A percentile compares a stretch with the other conserved stretches of the same genome.
Conservation (phyloP, 2,797 vertebrate species). For the Graptemys geographica region DNA sequence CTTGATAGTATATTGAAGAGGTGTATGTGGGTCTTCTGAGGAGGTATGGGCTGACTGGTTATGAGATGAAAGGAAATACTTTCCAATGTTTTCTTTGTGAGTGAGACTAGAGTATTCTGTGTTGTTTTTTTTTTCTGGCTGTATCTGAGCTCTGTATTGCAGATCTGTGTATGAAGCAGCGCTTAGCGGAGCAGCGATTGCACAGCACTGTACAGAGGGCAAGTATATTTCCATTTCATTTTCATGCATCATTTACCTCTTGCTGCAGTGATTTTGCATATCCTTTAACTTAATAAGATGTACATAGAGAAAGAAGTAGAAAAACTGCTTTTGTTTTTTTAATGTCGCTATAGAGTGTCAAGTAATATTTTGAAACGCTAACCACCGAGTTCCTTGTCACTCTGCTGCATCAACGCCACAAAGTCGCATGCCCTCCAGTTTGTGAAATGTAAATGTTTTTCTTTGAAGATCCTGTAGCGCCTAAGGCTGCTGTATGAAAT, state of each 20-base stretch:
- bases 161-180: neutral
- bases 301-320: neutral
- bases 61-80: neutral
- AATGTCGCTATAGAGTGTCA: conserved; percentile 11
- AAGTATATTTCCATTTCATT: conserved; percentile 43
- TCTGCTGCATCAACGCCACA: conserved; percentile 21
- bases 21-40: neutral
- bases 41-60: neutral
- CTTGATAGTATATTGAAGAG: neutral
- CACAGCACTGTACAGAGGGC: conserved; percentile 30
- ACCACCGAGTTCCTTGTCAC: conserved; percentile 27
- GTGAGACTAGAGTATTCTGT: neutral
- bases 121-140: neutral
- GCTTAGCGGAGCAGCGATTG: conserved; percentile 6
- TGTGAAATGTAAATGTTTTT: neutral
- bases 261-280: conserved; percentile 55
- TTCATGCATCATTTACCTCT: conserved; percentile 49
- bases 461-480: neutral
- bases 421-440: neutral
- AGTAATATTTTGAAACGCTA: neutral
- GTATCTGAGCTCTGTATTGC: conserved; percentile 21
- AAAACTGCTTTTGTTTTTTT: conserved; percentile 9
- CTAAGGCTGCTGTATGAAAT: neutral
- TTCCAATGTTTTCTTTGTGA: neutral
- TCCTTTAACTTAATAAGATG: conserved; percentile 51